A percentile compares a stretch with the other conserved stretches of the same genome.
phyloP scores from a whole-genome alignment of 2,888 invertebrate genomes.

The Coecobrya sp. region DNA sequence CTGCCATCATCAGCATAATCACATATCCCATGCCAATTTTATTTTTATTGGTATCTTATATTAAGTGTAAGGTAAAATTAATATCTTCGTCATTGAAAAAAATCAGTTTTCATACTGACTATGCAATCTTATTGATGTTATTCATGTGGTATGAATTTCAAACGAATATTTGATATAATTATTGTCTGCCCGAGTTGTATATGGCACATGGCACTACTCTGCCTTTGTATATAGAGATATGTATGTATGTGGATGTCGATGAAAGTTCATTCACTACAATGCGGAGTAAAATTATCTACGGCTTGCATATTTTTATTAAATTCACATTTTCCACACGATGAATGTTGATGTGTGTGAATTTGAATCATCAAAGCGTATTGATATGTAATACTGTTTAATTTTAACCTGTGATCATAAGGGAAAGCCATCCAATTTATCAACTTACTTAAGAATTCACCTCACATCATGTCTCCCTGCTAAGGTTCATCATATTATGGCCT shows the following conservation, averaged over 20 bases:
- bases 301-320: no score
- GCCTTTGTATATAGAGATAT: not conserved
- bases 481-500: conserved; percentile 54
- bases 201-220: not conserved
- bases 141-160: no score
- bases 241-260: no score
- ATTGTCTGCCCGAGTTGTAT: no score
- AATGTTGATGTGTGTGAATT: not conserved
- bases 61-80: not conserved
- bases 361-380: conserved; percentile 14
- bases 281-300: no score
- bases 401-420: not conserved
- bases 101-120: no score
- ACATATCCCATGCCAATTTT: not conserved
- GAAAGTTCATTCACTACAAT: no score
- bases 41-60: not conserved
- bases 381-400: not conserved
- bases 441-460: conserved; percentile 72
- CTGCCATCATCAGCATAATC: conserved; percentile 59
- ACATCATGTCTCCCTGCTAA: conserved; percentile 48
- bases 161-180: no score
- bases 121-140: no score
- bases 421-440: conserved; percentile 59
- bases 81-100: not conserved
- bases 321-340: no score